phyloP scores from a whole-genome alignment of 2,888 invertebrate genomes.

The Cephus sareptanus region DNA sequence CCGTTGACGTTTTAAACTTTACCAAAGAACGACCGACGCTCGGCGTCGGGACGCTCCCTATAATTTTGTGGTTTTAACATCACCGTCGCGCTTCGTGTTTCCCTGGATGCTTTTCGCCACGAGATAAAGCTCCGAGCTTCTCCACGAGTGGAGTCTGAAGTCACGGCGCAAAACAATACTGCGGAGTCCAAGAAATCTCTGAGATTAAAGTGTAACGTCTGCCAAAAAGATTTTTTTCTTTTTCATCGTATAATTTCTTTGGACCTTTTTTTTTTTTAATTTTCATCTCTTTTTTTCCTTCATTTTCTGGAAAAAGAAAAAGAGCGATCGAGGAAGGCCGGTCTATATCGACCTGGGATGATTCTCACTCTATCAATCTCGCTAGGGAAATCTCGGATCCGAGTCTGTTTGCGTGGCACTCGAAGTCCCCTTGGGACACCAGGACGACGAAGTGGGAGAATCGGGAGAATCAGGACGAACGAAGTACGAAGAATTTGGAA shows the following conservation, averaged over 20 bases:
- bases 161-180: background rate
- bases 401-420: slow-evolving; percentile 52
- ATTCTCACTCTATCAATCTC: slow-evolving; percentile 37
- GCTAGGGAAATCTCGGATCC: slow-evolving; percentile 55
- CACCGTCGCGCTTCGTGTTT: background rate
- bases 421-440: slow-evolving; percentile 32
- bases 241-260: background rate
- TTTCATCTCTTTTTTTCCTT: background rate
- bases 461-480: background rate
- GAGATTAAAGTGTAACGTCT: slow-evolving; percentile 27
- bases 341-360: background rate
- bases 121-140: background rate
- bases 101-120: background rate
- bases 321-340: background rate
- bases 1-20: slow-evolving; percentile 26
- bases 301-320: background rate
- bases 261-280: background rate
- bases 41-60: slow-evolving; percentile 26
- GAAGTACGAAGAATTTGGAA: background rate
- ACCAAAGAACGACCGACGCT: slow-evolving; percentile 30
- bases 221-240: background rate
- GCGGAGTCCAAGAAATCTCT: background rate
- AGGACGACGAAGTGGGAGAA: background rate
- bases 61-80: slow-evolving; percentile 36
- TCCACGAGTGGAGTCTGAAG: background rate